Evolutionary conservation across 2,797 vertebrate genomes (phyloP).

Genomic region (Varecia variegata): DNA sequence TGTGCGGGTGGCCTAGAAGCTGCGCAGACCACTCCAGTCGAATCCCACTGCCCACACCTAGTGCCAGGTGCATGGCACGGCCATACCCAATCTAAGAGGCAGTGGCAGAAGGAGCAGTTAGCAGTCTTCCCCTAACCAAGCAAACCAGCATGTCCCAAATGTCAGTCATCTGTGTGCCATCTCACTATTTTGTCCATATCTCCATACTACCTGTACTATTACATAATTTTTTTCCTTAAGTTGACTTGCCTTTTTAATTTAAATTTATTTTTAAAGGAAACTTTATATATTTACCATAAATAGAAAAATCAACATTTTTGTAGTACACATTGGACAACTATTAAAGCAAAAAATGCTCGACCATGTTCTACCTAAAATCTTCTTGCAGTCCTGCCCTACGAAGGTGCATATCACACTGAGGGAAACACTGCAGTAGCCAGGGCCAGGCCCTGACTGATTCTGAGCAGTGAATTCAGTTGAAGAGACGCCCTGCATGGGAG

Average conservation of each 20-base stretch:
- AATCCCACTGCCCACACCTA: neutral
- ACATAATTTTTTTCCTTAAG: neutral
- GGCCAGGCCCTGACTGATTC: no score
- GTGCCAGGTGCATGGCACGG: neutral
- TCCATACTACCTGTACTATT: neutral
- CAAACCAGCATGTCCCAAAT: fast-evolving
- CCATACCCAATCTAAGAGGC: neutral
- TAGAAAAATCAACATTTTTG: neutral
- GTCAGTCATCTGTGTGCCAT: neutral
- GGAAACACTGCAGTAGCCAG: neutral
- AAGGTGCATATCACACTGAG: fast-evolving
- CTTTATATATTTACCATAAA: neutral
- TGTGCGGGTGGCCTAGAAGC: neutral
- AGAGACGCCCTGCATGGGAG: neutral
- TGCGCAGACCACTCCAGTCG: neutral
- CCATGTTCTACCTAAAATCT: fast-evolving
- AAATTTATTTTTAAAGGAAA: neutral
- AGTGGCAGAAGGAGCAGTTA: neutral
- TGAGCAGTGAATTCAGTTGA: no score
- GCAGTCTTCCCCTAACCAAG: neutral
- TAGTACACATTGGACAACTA: neutral
- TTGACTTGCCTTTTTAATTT: neutral
- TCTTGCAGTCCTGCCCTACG: no score
- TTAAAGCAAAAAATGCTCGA: neutral
- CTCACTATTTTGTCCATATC: neutral